phyloP scores from a whole-genome alignment of 2,113 vertebrate genomes.

The Apteryx mantelli region DNA sequence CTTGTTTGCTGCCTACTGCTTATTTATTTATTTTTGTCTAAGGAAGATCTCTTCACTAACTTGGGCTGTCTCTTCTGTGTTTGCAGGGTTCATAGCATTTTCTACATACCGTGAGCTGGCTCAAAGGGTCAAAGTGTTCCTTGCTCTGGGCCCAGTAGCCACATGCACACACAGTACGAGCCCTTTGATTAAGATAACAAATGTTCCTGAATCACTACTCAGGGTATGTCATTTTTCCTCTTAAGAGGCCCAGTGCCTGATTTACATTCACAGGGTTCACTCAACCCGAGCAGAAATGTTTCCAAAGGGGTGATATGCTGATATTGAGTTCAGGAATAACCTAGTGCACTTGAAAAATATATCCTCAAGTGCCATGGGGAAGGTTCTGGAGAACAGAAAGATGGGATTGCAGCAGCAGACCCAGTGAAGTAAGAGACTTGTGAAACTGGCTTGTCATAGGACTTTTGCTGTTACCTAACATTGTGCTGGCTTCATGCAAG shows the following conservation, averaged over 20 bases:
- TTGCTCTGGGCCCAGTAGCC: conserved; percentile 87
- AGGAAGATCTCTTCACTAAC: neutral
- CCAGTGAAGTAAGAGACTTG: neutral
- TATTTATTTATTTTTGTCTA: neutral
- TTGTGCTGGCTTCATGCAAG: neutral
- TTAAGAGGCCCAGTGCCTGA: neutral
- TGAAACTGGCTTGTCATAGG: neutral
- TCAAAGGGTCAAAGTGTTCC: conserved; percentile 87
- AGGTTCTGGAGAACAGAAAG: neutral
- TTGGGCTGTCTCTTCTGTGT: conserved; percentile 6
- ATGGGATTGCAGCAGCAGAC: neutral
- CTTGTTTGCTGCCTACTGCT: neutral
- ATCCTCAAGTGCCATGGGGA: neutral
- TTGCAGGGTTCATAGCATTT: conserved; percentile 91
- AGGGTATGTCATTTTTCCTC: conserved; percentile 75
- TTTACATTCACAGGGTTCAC: neutral
- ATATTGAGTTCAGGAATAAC: neutral
- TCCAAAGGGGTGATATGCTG: neutral
- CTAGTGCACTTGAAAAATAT: neutral
- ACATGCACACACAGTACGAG: conserved; percentile 79
- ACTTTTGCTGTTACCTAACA: neutral
- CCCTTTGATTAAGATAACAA: conserved; percentile 81
- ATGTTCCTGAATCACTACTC: conserved; percentile 80
- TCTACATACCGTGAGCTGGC: conserved; percentile 90
- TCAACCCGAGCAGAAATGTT: neutral